phyloP scores from a whole-genome alignment of 2,113 vertebrate genomes.

The Chaetura pelagica region DNA sequence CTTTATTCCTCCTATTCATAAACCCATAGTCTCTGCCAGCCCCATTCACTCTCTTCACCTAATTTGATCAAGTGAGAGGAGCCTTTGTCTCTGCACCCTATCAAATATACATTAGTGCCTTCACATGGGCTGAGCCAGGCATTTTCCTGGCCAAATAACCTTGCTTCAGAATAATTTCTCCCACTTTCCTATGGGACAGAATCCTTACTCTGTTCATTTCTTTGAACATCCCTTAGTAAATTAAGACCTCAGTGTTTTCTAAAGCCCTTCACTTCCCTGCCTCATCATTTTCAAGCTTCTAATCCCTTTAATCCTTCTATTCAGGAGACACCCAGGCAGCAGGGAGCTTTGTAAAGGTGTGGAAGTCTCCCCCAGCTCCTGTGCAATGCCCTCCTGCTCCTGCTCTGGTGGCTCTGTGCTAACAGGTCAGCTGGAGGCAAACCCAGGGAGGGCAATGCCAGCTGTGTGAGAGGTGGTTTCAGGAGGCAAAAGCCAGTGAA shows the following conservation, averaged over 20 bases:
- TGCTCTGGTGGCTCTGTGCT: not conserved
- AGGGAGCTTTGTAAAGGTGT: slow-evolving; percentile 42
- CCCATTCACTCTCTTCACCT: not conserved
- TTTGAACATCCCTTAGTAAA: slow-evolving; percentile 31
- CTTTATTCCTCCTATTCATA: not conserved
- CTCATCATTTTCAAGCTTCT: slow-evolving; percentile 35
- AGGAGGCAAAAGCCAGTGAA: not conserved
- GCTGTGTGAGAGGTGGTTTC: not conserved
- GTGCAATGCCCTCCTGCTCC: not conserved
- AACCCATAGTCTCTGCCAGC: not conserved
- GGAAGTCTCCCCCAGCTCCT: slow-evolving; percentile 20
- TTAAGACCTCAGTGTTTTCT: slow-evolving; percentile 34
- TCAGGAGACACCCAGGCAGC: not conserved
- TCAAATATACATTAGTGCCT: not conserved
- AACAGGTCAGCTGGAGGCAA: not conserved
- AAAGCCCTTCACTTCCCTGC: slow-evolving; percentile 31
- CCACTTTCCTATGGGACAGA: not conserved
- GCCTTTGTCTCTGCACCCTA: not conserved
- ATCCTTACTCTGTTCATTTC: slow-evolving; percentile 5
- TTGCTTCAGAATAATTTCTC: not conserved
- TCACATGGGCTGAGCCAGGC: not conserved
- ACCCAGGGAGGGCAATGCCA: not conserved
- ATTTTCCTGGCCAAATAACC: not conserved
- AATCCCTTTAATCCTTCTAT: slow-evolving; percentile 61
- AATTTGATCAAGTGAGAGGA: not conserved